Base-by-base conservation (phyloP, 2,113 vertebrate genomes). In the Nematolebias whitei region DNA sequence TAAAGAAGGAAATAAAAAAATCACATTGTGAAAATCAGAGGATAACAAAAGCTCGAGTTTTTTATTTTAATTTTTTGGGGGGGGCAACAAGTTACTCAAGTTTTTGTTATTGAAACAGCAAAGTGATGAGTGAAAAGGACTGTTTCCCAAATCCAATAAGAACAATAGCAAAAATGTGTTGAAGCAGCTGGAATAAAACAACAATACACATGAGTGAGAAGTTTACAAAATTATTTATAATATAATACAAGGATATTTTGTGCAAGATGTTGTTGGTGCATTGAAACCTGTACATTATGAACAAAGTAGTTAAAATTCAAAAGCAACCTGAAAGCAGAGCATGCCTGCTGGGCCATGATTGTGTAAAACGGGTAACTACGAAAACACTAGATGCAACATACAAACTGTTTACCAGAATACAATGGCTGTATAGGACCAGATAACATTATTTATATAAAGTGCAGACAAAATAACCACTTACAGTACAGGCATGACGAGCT, bases 241-340 rank as follows among this genome's bases (percentile, higher is more conserved):
- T 96, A 96, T 96, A 93, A 96, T 98, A 99, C 95, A 98, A 95
- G 92, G 94, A 95, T 96, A 96, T 93, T 97, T 81, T 98, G 96
- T 98, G 97, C 96, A 99, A 95, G 95, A 94, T 93, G 90, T 94
- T 91, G 91, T 93, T 94, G 93, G 94, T 83, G 73, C 78, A 84
- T 75, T 89, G 84, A 88, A 71, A 89, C 85, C 92, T 93, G 91
- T 93, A 93, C 95, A 97, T 94, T 92, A 95, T 92, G 85, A 92
- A 95, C 93, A 95, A 91, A 80, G 90, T 93, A 92, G 92, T 91
- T 93, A 57, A 90, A 92, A 94, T 92, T 88, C 90, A 35, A 35
- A 35, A 35, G 32, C 32, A 86, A 90, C 85, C 87, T 88, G 84
- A 89, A 90, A 90, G 79, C 87, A 77, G 87, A 94, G 84, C 93